Base-by-base conservation (phyloP, 2,113 vertebrate species). In the Cichladusa arquata region DNA sequence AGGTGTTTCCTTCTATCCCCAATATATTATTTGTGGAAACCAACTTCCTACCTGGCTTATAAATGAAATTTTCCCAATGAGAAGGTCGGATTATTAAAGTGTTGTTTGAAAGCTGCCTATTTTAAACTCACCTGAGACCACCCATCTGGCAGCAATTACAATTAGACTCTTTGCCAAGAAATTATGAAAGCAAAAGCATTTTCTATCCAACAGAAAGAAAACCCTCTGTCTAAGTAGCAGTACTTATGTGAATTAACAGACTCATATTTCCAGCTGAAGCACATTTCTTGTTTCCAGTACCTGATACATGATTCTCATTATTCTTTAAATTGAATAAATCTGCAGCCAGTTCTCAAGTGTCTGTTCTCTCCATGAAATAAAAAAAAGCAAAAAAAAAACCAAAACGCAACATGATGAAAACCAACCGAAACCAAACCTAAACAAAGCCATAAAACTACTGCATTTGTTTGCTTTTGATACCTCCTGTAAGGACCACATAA, bases 81-180 rank as follows among this genome's bases (percentile, higher is more conserved):
- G 23, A 90, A 66, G 5, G 34, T 82, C 58, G 86, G 48, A 86
- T 90, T 90, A 72, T 34, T 67, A 60, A 85, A 82, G 4, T 2
- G 1, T 48, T 61, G 2, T 12, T 90, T 92, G 71, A 86, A 93
- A 45, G 17, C 23, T 90, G 54, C 18, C 47, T 61, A 45, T 23
- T 88, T 90, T 77, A 80, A 88, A 77, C n/a, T 88, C 71, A 82
- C 26, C 50, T 83, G 62, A 88, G 79, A 80, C 48, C 62, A 90
- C n/a, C 20, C 76, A 83, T 70, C 20, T 88, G 50, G 11, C 4
- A 66, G 72, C 0, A 3, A 93, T 24, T 72, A 40, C 36, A 92
- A 34, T 11, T 83, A 22, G 40, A 56, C 24, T 81, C 31, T 19
- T 56, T 83, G 38, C 28, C 58, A 80, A 80, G 48, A 77, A 82